Base-by-base conservation (phyloP, 2,113 vertebrate genomes). In the Ammospiza caudacuta region DNA sequence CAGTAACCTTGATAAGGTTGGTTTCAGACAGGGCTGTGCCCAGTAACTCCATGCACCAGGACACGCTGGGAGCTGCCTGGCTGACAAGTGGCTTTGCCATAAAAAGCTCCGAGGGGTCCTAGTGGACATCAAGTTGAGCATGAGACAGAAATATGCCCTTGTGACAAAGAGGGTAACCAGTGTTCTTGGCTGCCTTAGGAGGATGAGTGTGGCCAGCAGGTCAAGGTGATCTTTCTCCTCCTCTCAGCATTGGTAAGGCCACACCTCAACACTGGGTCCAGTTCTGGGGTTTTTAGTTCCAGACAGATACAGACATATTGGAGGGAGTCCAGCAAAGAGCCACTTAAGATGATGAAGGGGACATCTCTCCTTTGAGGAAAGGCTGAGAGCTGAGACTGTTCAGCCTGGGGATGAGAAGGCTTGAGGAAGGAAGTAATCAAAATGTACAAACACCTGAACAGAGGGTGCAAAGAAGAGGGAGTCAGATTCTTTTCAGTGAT, bases 261-360 rank as follows among this genome's bases (percentile, higher is more conserved):
- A 17, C 21, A 25, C 16, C 17, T 90, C 17, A 19, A 46, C 7
- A 10, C 37, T 54, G 41, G 2, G 6, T 83, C 39, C 9, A 17
- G 11, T 58, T 83, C 59, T 77, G 35, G 81, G 15, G 51, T 89
- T 58, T 37, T 66, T 23, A 9, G 9, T 54, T 64, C 6, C 24
- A 62, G 63, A 54, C 12, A 54, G 8, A 9, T 22, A 9, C 0
- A 4, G 51, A 57, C 4, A 1, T 66, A 24, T 2, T 41, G 41
- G 22, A 44, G 22, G 3, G 28, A 23, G 10, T 84, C 9, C 17
- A 37, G 11, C 0, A 0, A 67, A 78, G 25, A 25, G 9, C 28
- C 20, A 13, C 28, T 17, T 17, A 44, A 68, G 24, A 12, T 35
- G 24, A 5, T 49, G 51, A 44, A 70, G 31, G n/a, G 19, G 57